Conservation (phyloP, 2,888 invertebrate species). For the Amblyjoppa proteus region DNA sequence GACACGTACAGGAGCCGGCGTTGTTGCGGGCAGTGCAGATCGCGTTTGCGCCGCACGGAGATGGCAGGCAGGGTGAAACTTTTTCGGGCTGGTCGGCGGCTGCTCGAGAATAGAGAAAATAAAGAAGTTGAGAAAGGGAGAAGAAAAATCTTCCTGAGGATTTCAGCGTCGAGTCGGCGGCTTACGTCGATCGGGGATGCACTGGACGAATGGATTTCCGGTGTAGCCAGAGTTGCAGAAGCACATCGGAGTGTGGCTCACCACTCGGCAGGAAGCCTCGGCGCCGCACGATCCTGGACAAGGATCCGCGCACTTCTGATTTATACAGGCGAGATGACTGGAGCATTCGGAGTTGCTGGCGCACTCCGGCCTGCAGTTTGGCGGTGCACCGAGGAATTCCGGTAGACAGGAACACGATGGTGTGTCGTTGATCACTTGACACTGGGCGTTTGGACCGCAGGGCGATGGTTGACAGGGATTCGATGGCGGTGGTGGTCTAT, state of each 20-base stretch:
- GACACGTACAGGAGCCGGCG: slow-evolving; percentile 86
- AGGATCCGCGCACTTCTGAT: slow-evolving; percentile 80
- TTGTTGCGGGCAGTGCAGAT: slow-evolving; percentile 87
- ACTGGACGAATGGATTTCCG: slow-evolving; percentile 81
- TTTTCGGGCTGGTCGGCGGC: slow-evolving; percentile 48
- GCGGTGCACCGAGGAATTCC: slow-evolving; percentile 84
- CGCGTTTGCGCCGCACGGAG: slow-evolving; percentile 92
- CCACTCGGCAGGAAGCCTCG: slow-evolving; percentile 79
- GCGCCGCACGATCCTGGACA: slow-evolving; percentile 81
- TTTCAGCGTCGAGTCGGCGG: background rate
- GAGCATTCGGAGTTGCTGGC: slow-evolving; percentile 84
- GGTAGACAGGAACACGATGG: slow-evolving; percentile 86
- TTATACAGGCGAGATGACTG: slow-evolving; percentile 83
- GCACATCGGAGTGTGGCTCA: slow-evolving; percentile 83
- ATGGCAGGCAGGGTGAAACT: slow-evolving; percentile 89
- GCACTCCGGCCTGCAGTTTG: slow-evolving; percentile 85
- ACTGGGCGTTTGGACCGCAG: slow-evolving; percentile 85
- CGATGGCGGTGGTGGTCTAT: slow-evolving; percentile 47
- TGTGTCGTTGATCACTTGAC: slow-evolving; percentile 84
- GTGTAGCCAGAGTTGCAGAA: slow-evolving; percentile 82
- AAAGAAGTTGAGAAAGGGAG: background rate
- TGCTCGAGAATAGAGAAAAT: slow-evolving; percentile 39
- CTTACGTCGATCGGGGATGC: slow-evolving; percentile 74
- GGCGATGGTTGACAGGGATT: slow-evolving; percentile 85
- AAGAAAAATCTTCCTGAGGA: background rate